Percentiles rank a stretch among this genome's conserved stretches.
Evolutionary conservation across 2,888 invertebrate genomes (phyloP).

Genomic region (Strigamia transsilvanica): DNA sequence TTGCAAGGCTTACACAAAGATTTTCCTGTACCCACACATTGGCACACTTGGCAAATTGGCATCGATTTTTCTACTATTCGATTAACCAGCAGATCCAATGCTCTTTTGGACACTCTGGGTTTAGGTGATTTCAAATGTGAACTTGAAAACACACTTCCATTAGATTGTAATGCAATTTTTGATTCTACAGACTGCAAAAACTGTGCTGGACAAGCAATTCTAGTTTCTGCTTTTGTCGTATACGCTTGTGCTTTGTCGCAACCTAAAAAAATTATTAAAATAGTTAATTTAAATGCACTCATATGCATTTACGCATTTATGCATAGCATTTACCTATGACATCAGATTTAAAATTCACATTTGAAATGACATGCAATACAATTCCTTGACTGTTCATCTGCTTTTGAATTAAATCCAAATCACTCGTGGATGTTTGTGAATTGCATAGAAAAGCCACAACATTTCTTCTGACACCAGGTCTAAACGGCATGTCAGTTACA

Average conservation of each 20-base stretch:
- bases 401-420: conserved; percentile 59
- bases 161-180: conserved; percentile 63
- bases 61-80: conserved; percentile 46
- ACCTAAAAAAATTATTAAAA: conserved; percentile 59
- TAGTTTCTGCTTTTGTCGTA: conserved; percentile 61
- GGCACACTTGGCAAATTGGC: conserved; percentile 48
- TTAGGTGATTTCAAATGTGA: conserved; percentile 59
- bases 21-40: conserved; percentile 11
- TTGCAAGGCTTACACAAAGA: not conserved
- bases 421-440: conserved; percentile 58
- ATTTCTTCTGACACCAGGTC: conserved; percentile 66
- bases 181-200: conserved; percentile 61
- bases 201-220: conserved; percentile 63
- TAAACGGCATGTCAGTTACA: conserved; percentile 63
- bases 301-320: too few species aligned
- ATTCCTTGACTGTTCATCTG: conserved; percentile 61
- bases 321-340: too few species aligned
- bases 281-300: too few species aligned
- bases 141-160: conserved; percentile 63
- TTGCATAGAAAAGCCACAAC: conserved; percentile 65
- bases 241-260: conserved; percentile 63
- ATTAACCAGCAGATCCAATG: conserved; percentile 63
- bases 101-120: conserved; percentile 60
- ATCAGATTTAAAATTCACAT: not conserved
- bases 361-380: conserved; percentile 57